Percentiles rank a stretch among this genome's conserved stretches.
Evolutionary conservation across 1,140 invertebrate species (phyloP).

Genomic region (Sweltsa coloradensis): DNA sequence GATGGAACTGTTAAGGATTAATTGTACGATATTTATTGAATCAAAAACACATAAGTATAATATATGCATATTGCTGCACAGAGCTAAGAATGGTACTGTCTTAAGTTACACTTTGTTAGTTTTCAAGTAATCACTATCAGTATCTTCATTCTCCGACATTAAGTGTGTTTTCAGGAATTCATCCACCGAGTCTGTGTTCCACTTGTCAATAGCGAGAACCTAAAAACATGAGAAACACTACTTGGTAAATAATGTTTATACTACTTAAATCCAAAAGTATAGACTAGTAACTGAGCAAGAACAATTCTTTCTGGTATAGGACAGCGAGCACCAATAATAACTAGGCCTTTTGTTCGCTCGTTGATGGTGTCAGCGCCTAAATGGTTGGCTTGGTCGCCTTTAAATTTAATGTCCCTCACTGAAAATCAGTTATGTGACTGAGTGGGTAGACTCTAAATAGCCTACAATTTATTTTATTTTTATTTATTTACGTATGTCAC

Average conservation of each 20-base stretch:
- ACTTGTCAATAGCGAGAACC: conserved; percentile 87
- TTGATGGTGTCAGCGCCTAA: too few relatives aligned
- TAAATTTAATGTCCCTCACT: too few relatives aligned
- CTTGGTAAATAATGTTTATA: too few relatives aligned
- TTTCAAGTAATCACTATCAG: conserved; percentile 41
- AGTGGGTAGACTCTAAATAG: too few relatives aligned
- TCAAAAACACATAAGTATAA: too few relatives aligned
- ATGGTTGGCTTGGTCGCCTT: too few relatives aligned
- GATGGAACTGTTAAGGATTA: too few relatives aligned
- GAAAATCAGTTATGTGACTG: too few relatives aligned
- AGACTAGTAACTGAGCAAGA: not conserved
- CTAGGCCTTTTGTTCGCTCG: not conserved
- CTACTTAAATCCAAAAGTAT: not conserved
- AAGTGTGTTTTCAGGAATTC: conserved; percentile 86
- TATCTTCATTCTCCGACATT: conserved; percentile 34
- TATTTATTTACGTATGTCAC: too few relatives aligned
- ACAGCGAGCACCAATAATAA: not conserved
- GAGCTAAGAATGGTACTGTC: too few relatives aligned
- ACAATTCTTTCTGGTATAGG: not conserved
- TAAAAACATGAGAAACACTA: conserved; percentile 24
- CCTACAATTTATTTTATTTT: not conserved
- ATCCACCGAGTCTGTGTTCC: conserved; percentile 92
- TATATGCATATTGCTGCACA: too few relatives aligned
- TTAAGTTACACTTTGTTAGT: conserved; percentile 45
- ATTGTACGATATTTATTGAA: too few relatives aligned